Percentiles rank a stretch among this genome's conserved stretches.
Conservation (phyloP, 2,797 vertebrate species). For the Hafferia zeledoni region DNA sequence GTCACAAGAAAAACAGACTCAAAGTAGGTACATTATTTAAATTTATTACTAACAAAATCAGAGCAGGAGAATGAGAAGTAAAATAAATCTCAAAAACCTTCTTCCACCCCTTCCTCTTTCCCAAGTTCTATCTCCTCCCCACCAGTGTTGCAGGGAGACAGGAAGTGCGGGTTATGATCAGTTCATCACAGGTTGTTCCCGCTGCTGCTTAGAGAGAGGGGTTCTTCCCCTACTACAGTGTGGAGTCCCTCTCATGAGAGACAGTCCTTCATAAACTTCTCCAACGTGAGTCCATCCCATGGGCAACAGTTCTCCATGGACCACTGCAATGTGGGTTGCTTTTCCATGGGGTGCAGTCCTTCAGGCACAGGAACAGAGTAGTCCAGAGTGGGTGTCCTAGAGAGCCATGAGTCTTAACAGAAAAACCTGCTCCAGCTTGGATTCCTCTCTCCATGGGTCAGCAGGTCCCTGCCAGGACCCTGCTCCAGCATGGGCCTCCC, state of each 20-base stretch:
- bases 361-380: neutral
- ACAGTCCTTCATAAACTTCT: neutral
- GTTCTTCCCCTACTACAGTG: neutral
- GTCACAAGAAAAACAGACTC: neutral
- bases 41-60: neutral
- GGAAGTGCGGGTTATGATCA: neutral
- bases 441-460: neutral
- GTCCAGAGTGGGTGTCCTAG: neutral
- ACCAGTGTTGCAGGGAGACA: neutral
- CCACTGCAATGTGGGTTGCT: neutral
- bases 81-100: neutral
- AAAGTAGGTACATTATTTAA: neutral
- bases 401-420: neutral
- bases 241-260: neutral
- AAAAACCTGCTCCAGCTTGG: neutral
- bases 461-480: neutral
- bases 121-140: neutral
- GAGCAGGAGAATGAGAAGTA: neutral
- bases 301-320: neutral
- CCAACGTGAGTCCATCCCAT: neutral
- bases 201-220: neutral
- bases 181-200: neutral
- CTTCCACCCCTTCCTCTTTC: neutral
- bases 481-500: neutral
- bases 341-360: neutral